These are phyloP conservation scores for Opisthograptis luteolata DNA, from an alignment of 2,888 invertebrate genomes.

Conservation along the genomic window DNA sequence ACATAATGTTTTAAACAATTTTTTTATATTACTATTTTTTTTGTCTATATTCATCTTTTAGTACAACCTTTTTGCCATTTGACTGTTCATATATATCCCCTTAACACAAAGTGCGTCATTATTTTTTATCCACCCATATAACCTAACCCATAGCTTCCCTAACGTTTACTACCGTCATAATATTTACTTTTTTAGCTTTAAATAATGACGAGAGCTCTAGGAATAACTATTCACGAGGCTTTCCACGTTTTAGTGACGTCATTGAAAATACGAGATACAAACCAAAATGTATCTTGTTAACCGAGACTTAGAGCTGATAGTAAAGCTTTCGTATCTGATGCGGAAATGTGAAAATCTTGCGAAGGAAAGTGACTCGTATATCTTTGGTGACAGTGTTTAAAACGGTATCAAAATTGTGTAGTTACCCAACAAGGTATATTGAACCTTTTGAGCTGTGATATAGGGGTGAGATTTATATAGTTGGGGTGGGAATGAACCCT, in stretches of 20 bases:
- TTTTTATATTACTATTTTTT: too few species aligned
- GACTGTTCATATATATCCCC: too few species aligned
- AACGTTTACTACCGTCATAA: conserved; percentile 20
- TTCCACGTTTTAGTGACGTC: conserved; percentile 19
- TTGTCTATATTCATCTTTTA: too few species aligned
- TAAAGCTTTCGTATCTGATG: background rate
- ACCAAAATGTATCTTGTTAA: conserved; percentile 7
- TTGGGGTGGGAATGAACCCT: conserved; percentile 10
- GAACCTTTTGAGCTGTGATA: background rate
- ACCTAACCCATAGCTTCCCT: background rate
- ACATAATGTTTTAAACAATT: too few species aligned
- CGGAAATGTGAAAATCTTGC: conserved; percentile 22
- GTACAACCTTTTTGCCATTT: too few species aligned
- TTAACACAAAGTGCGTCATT: conserved; percentile 8
- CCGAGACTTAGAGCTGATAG: conserved; percentile 6
- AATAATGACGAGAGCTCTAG: conserved; percentile 18
- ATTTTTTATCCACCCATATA: conserved; percentile 24
- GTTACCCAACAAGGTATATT: conserved; percentile 4
- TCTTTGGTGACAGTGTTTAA: conserved; percentile 21
- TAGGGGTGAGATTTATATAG: conserved; percentile 5
- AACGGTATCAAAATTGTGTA: conserved; percentile 24
- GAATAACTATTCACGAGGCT: conserved; percentile 27
- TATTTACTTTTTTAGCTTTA: conserved; percentile 24
- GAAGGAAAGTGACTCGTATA: conserved; percentile 25
- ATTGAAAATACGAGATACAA: conserved; percentile 16